Conservation (phyloP, 2,888 invertebrate genomes). For the Cantharis rustica region DNA sequence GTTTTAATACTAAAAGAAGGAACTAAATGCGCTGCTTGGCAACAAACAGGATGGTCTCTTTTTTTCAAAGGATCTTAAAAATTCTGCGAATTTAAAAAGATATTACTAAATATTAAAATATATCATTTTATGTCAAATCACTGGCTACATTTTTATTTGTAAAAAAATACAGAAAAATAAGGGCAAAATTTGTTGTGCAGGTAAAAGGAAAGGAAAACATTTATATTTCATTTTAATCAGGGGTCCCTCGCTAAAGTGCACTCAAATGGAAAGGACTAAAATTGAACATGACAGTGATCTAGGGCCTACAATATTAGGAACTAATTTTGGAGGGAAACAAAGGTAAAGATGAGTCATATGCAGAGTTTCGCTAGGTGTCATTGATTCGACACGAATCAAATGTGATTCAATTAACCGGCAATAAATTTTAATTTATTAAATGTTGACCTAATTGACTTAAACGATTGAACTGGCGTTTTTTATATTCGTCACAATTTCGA, state of each 20-base stretch:
- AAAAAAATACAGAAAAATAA: neutral
- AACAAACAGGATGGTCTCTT: no score
- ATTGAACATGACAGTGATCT: constrained; percentile 26
- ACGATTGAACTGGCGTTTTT: neutral
- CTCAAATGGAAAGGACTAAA: constrained; percentile 13
- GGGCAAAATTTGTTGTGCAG: neutral
- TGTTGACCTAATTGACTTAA: neutral
- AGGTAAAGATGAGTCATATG: neutral
- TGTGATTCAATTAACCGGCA: neutral
- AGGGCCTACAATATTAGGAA: constrained; percentile 18
- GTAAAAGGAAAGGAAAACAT: neutral
- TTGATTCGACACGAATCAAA: neutral
- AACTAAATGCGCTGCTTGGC: no score
- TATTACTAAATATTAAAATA: no score
- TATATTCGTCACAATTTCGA: neutral
- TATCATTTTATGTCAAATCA: neutral
- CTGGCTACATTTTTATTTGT: neutral
- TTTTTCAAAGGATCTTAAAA: no score
- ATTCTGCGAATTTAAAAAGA: no score
- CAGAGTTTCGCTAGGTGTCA: neutral
- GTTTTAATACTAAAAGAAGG: no score
- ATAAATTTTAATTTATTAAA: constrained; percentile 1
- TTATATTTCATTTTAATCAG: neutral
- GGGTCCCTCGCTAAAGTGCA: neutral
- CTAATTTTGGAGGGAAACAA: constrained; percentile 18